A percentile compares a stretch with the other conserved stretches of the same genome.
phyloP scores from a whole-genome alignment of 2,797 vertebrate genomes.

The Petrocephalus schoutedeni region DNA sequence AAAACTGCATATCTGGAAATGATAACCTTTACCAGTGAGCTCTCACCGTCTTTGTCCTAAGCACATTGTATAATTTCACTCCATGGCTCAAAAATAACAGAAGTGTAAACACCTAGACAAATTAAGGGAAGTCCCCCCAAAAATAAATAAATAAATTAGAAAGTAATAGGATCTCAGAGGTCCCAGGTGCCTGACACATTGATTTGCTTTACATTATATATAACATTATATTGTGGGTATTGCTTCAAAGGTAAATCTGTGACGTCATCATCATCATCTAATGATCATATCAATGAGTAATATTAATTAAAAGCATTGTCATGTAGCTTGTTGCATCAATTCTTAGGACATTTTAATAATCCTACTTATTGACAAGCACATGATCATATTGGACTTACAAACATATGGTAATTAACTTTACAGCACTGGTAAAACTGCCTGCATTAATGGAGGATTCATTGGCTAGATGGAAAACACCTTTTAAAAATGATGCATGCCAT shows the following conservation, averaged over 20 bases:
- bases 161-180: conserved; percentile 32
- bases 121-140: conserved; percentile 46
- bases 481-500: conserved; percentile 69
- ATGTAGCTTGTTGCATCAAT: not conserved
- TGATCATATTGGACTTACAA: conserved; percentile 87
- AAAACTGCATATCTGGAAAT: conserved; percentile 70
- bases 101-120: conserved; percentile 56
- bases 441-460: conserved; percentile 88
- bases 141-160: conserved; percentile 45
- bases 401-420: conserved; percentile 96
- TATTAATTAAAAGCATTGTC: not conserved
- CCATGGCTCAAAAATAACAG: conserved; percentile 64
- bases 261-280: not conserved
- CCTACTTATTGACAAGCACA: conserved; percentile 89
- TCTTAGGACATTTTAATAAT: conserved; percentile 86
- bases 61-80: conserved; percentile 61
- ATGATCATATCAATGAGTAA: not conserved
- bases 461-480: conserved; percentile 93
- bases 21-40: conserved; percentile 86
- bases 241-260: not conserved
- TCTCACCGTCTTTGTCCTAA: conserved; percentile 59
- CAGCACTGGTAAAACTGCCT: conserved; percentile 87
- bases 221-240: conserved; percentile 27
- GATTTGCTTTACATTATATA: conserved; percentile 60
- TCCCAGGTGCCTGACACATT: conserved; percentile 39